Base-by-base conservation (phyloP, 2,888 invertebrate genomes). In the Andrena camellia region DNA sequence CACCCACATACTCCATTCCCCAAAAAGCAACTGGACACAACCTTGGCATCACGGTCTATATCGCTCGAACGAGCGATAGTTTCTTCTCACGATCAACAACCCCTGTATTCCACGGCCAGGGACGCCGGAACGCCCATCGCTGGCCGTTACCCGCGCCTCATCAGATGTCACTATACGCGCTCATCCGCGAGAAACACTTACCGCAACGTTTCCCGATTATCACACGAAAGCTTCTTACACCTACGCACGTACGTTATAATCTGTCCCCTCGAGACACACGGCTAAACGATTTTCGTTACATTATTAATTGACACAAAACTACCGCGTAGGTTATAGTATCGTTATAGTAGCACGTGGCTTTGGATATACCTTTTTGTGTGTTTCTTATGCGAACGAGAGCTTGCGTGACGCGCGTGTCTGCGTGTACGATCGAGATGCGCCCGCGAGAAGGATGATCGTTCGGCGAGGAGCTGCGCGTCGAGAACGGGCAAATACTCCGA, bases 221-320 rank as follows among this genome's bases (percentile, higher is more conserved):
- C 89, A 86, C 89, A 87, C 89, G 85, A 73, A 87, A 85, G 85
- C 85, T 88, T 85, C 83, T 81, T 84, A 76, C 63, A 57, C 70
- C 77, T 83, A 86, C 75, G 59, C 57, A 26, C 57, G 57, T 57
- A 57, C 57, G 62, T 71, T 79, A 71, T 79, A 81, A 54, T 52
- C 71, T 29, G 31, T 66, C 29, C 69, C 72, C 62, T 63, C 59
- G 71, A 79, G 75, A 85, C 86, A 88, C 81, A 86, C 81, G 83
- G 81, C 82, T 85, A 84, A 89, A 86, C 83, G 79, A 64, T 84
- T 66, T 72, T 84, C 75, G 79, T 87, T 88, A 84, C 66, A 81
- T 84, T 90, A 88, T 90, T 91, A 91, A 91, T 91, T 91, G 91
- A 91, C 91, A 91, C 91, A 88, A 88, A 90, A 85, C 90, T 90